Evolutionary conservation across 1,140 invertebrate genomes (phyloP).

Genomic region (Thalassaphorura encarpata): DNA sequence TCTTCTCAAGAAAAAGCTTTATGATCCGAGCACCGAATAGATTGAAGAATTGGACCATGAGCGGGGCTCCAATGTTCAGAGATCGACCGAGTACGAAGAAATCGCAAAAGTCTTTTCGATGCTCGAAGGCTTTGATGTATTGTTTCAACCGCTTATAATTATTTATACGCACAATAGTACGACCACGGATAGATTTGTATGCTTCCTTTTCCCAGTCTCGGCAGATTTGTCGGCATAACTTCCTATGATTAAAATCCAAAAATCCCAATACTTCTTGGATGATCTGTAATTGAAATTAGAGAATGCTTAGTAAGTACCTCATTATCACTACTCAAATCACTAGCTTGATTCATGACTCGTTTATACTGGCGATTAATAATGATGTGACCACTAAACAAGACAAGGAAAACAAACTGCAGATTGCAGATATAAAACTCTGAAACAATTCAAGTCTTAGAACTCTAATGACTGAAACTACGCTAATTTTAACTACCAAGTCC

Average conservation of each 20-base stretch:
- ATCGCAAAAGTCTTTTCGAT: constrained; percentile 3
- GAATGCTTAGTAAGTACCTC: not conserved
- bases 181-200: not conserved
- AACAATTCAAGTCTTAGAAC: too few species aligned
- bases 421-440: too few species aligned
- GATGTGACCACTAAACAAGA: too few species aligned
- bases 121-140: not conserved
- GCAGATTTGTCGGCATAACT: not conserved
- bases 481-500: not conserved
- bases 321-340: too few species aligned
- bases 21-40: not conserved
- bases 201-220: constrained; percentile 4
- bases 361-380: too few species aligned
- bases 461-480: not conserved
- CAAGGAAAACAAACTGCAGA: too few species aligned
- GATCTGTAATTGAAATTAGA: not conserved
- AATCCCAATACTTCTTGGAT: not conserved
- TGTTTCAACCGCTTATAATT: not conserved
- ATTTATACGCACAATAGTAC: not conserved
- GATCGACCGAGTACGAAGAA: not conserved
- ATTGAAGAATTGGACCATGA: not conserved
- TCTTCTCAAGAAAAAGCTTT: not conserved
- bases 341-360: too few species aligned
- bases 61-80: not conserved
- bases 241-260: not conserved